Evolutionary conservation across 2,888 invertebrate species (phyloP).

Genomic region (Mystacides longicornis): DNA sequence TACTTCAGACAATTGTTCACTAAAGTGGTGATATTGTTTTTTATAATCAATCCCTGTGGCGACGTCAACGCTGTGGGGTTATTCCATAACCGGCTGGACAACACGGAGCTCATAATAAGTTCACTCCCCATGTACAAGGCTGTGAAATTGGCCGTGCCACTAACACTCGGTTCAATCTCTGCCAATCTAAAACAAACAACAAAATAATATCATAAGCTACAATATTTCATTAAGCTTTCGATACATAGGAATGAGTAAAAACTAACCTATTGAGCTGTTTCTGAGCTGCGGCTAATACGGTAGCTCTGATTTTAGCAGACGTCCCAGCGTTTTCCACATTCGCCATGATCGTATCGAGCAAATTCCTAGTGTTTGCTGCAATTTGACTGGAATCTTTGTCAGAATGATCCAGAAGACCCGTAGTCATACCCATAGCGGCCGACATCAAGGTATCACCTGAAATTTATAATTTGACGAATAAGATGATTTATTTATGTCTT

Average conservation of each 20-base stretch:
- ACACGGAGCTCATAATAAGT: conserved; percentile 48
- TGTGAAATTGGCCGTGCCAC: conserved; percentile 75
- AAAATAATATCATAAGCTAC: no score
- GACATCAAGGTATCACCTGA: conserved; percentile 40
- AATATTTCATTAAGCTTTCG: not conserved
- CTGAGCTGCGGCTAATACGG: conserved; percentile 55
- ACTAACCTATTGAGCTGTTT: conserved; percentile 56
- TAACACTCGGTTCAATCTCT: conserved; percentile 71
- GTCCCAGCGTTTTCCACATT: conserved; percentile 64
- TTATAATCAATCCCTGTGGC: conserved; percentile 35
- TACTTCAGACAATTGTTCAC: conserved; percentile 56
- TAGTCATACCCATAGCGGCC: conserved; percentile 31
- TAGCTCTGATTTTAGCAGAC: conserved; percentile 50
- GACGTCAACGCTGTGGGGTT: conserved; percentile 38
- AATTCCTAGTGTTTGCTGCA: conserved; percentile 59
- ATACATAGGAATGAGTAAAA: not conserved
- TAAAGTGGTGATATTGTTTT: conserved; percentile 28
- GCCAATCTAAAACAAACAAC: conserved; percentile 46
- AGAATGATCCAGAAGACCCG: conserved; percentile 28
- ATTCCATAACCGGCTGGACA: conserved; percentile 36
- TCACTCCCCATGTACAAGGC: conserved; percentile 70
- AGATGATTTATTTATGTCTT: no score
- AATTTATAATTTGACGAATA: no score
- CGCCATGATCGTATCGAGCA: conserved; percentile 64
- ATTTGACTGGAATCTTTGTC: conserved; percentile 39